Evolutionary conservation across 2,888 invertebrate genomes (phyloP).

Genomic region (Alcis repandata): DNA sequence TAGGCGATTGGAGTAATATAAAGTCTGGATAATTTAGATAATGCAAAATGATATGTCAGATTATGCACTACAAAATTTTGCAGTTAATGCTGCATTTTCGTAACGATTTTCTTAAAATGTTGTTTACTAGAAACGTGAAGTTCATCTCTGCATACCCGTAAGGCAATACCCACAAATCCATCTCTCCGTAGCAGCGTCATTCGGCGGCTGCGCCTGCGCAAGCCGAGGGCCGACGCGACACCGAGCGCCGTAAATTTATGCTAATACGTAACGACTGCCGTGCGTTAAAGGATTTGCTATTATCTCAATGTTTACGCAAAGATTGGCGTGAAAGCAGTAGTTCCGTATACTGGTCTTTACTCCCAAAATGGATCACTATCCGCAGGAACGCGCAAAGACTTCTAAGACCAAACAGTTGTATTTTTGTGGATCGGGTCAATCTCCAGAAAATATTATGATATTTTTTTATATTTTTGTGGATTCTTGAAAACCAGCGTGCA

Average conservation of each 20-base stretch:
- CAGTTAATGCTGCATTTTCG: not conserved
- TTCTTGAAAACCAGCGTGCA: too few species aligned
- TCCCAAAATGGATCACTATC: not conserved
- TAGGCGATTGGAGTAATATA: too few species aligned
- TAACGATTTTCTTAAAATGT: not conserved
- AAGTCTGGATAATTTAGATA: not conserved
- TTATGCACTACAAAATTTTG: not conserved
- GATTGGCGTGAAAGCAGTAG: slow-evolving; percentile 7
- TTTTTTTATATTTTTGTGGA: not conserved
- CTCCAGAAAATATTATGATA: too few species aligned
- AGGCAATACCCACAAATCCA: slow-evolving; percentile 49
- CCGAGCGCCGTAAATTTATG: slow-evolving; percentile 31
- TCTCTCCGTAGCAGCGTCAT: slow-evolving; percentile 43
- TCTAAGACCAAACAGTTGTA: not conserved
- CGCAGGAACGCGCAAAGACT: not conserved
- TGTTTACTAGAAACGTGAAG: not conserved
- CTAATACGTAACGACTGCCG: slow-evolving; percentile 27
- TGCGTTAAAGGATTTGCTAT: slow-evolving; percentile 31
- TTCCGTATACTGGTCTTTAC: slow-evolving; percentile 1
- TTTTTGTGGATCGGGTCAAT: too few species aligned
- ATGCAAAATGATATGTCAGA: not conserved
- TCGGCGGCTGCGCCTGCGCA: slow-evolving; percentile 48
- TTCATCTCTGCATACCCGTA: slow-evolving; percentile 37
- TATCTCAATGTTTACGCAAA: slow-evolving; percentile 24
- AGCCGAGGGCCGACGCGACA: slow-evolving; percentile 23